Conservation (phyloP, 2,113 vertebrate species). For the Engystomops pustulosus region DNA sequence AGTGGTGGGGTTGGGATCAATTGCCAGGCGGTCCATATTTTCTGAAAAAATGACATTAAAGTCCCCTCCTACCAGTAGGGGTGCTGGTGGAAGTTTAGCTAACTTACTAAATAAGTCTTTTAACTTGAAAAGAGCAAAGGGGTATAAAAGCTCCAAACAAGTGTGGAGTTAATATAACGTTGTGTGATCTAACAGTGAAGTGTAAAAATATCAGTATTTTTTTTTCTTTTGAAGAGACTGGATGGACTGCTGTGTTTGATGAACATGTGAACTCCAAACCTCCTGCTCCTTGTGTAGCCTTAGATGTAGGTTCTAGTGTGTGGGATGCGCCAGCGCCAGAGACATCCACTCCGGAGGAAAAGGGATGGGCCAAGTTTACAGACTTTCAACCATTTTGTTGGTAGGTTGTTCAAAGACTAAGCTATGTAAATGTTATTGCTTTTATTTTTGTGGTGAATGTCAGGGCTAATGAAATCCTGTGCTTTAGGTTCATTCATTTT, state of each 20-base stretch:
- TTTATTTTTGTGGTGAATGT: background rate
- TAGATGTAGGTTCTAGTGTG: conserved; percentile 75
- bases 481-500: background rate
- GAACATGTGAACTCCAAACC: conserved; percentile 71
- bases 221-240: conserved; percentile 67
- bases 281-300: conserved; percentile 65
- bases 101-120: too few relatives aligned
- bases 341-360: conserved; percentile 69
- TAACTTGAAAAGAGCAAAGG: too few relatives aligned
- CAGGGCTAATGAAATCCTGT: background rate
- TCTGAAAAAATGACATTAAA: too few relatives aligned
- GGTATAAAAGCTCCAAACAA: too few relatives aligned
- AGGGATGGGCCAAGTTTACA: conserved; percentile 89
- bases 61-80: too few relatives aligned
- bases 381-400: conserved; percentile 93
- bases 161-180: too few relatives aligned
- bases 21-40: too few relatives aligned
- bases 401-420: conserved; percentile 68
- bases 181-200: too few relatives aligned
- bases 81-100: too few relatives aligned
- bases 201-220: too few relatives aligned
- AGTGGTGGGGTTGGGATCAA: too few relatives aligned
- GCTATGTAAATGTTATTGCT: background rate
- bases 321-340: conserved; percentile 75
- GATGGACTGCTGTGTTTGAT: conserved; percentile 81